phyloP scores from a whole-genome alignment of 1,140 invertebrate genomes.

The Drosophila serrata region DNA sequence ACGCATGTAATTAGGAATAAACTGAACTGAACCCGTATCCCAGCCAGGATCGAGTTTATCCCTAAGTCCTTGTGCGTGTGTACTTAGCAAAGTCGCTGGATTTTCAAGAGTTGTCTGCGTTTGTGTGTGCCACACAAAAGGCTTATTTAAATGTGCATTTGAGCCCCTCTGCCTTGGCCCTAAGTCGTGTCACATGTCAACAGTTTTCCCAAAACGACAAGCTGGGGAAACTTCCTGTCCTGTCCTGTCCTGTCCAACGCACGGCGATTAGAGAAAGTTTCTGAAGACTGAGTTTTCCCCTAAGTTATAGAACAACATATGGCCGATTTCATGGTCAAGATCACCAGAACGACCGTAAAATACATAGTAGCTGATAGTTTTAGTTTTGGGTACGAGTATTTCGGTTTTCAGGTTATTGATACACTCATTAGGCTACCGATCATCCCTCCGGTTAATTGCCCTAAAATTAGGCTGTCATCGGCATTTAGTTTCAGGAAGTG shows the following conservation, averaged over 20 bases:
- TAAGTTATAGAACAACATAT: conserved; percentile 26
- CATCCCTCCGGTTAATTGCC: conserved; percentile 48
- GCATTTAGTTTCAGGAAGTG: conserved; percentile 37
- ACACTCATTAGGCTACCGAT: conserved; percentile 64
- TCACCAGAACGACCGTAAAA: conserved; percentile 26
- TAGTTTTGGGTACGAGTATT: conserved; percentile 1
- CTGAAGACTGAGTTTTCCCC: conserved; percentile 30
- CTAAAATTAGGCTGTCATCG: conserved; percentile 66
- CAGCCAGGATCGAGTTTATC: conserved; percentile 4
- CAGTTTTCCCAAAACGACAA: conserved; percentile 30
- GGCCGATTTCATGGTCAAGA: conserved; percentile 48
- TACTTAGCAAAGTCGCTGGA: conserved; percentile 64
- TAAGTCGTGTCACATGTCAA: conserved; percentile 70
- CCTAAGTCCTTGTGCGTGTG: conserved; percentile 59
- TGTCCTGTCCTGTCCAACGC: conserved; percentile 42
- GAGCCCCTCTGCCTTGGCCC: conserved; percentile 18
- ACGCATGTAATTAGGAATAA: conserved; percentile 67
- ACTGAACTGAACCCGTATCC: conserved; percentile 24
- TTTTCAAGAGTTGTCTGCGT: conserved; percentile 38
- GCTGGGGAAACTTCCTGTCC: conserved; percentile 53
- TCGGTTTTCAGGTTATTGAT: conserved; percentile 49
- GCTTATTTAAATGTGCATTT: conserved; percentile 61
- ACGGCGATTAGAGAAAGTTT: conserved; percentile 40
- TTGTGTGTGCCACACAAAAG: conserved; percentile 42
- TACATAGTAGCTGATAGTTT: conserved; percentile 21